Conservation (phyloP, 2,113 vertebrate species). For the Nothoprocta pentlandii region DNA sequence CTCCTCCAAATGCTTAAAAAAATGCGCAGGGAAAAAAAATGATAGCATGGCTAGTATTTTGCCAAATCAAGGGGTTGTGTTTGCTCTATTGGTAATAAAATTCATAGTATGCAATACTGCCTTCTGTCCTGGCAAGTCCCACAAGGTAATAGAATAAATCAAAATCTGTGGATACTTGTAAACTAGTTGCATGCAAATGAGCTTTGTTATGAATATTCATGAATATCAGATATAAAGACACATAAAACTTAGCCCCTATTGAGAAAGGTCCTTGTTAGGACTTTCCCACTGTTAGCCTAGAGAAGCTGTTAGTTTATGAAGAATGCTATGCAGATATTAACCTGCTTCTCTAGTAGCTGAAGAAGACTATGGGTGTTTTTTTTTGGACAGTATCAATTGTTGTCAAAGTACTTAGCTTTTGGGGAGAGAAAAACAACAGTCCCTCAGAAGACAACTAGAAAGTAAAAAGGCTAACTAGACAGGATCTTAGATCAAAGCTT, state of each 20-base stretch:
- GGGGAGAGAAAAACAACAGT: neutral
- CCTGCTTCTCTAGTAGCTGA: neutral
- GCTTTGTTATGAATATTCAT: neutral
- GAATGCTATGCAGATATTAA: accelerated
- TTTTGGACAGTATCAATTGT: neutral
- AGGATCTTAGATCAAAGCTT: neutral
- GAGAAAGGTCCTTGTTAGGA: neutral
- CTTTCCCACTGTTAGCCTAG: neutral
- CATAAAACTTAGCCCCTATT: neutral
- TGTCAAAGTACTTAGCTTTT: neutral
- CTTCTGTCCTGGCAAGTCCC: neutral
- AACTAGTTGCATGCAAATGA: neutral
- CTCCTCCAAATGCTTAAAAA: neutral
- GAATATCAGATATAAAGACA: neutral
- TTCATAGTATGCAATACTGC: accelerated
- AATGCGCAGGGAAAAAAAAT: neutral
- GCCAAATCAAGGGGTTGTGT: neutral
- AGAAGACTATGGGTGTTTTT: neutral
- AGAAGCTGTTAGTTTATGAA: neutral
- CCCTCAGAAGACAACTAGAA: neutral
- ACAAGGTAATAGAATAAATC: neutral
- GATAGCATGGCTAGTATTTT: neutral
- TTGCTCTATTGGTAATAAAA: neutral
- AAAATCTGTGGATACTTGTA: neutral
- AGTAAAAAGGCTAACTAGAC: neutral